phyloP scores from a whole-genome alignment of 2,113 vertebrate species.

The Microtus richardsoni region DNA sequence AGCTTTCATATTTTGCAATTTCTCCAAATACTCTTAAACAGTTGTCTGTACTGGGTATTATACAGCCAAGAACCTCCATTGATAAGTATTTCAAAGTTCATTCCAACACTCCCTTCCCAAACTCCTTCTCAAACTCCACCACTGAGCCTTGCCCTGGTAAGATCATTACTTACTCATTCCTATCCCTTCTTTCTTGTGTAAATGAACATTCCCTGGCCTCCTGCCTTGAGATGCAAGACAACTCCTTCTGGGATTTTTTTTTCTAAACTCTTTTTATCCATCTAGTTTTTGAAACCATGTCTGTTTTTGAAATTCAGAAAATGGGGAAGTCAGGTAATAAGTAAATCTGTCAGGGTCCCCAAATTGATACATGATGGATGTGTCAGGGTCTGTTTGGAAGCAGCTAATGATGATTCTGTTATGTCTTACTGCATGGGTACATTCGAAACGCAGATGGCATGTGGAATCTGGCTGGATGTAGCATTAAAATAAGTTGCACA shows the following conservation, averaged over 20 bases:
- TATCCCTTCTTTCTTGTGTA: background rate
- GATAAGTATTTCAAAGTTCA: background rate
- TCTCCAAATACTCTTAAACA: background rate
- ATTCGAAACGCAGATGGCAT: background rate
- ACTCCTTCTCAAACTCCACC: background rate
- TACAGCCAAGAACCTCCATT: background rate
- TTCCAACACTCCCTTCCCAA: background rate
- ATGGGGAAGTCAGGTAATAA: background rate
- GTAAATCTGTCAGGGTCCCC: background rate
- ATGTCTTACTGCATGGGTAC: background rate
- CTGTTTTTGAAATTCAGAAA: slow-evolving; percentile 30
- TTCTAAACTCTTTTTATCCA: background rate
- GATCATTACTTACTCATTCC: background rate
- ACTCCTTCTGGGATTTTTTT: background rate
- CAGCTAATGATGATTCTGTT: background rate
- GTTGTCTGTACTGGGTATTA: background rate
- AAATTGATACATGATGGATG: background rate
- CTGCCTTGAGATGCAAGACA: background rate
- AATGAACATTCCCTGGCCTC: background rate
- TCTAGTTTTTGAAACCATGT: background rate
- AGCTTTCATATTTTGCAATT: background rate
- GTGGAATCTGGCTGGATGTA: background rate
- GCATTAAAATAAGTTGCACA: background rate
- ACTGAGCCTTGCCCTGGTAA: background rate
- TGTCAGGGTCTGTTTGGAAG: background rate